Percentiles rank a stretch among this genome's conserved stretches.
phyloP scores from a whole-genome alignment of 2,797 vertebrate genomes.

The Gadopsis bispinosus region DNA sequence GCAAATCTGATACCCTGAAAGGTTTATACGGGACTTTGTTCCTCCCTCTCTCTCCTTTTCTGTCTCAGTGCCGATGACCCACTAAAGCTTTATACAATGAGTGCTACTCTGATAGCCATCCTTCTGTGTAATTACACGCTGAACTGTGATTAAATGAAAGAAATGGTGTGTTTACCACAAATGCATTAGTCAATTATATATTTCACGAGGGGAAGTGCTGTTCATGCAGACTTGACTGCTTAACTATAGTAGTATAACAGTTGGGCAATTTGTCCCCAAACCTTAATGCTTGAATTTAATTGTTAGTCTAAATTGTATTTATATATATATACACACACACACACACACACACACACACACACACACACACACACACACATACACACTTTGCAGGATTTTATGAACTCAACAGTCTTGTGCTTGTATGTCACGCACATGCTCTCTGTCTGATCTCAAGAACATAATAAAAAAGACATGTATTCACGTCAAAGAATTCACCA shows the following conservation, averaged over 20 bases:
- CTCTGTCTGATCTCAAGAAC: conserved; percentile 28
- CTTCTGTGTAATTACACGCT: conserved; percentile 73
- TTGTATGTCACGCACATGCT: conserved; percentile 52
- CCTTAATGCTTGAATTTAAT: conserved; percentile 41
- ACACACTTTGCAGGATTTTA: conserved; percentile 8
- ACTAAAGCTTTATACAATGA: conserved; percentile 58
- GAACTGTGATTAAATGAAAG: conserved; percentile 69
- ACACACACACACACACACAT: too few species aligned
- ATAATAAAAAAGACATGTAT: conserved; percentile 37
- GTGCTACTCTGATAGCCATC: conserved; percentile 54
- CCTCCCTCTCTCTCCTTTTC: conserved; percentile 6
- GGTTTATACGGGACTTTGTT: conserved; percentile 37
- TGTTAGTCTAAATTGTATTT: conserved; percentile 15
- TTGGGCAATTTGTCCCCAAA: conserved; percentile 44
- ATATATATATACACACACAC: too few species aligned
- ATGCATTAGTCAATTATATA: conserved; percentile 62
- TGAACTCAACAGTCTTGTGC: conserved; percentile 19
- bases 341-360: too few species aligned
- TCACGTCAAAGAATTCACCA: conserved; percentile 57
- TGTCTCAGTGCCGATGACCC: conserved; percentile 61
- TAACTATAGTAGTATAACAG: conserved; percentile 30
- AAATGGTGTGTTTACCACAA: conserved; percentile 69
- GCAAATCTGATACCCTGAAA: conserved; percentile 59
- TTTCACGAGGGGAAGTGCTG: conserved; percentile 29
- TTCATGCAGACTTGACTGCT: conserved; percentile 28